A percentile compares a stretch with the other conserved stretches of the same genome.
Conservation (phyloP, 2,797 vertebrate species). For the Artibeus jamaicensis region DNA sequence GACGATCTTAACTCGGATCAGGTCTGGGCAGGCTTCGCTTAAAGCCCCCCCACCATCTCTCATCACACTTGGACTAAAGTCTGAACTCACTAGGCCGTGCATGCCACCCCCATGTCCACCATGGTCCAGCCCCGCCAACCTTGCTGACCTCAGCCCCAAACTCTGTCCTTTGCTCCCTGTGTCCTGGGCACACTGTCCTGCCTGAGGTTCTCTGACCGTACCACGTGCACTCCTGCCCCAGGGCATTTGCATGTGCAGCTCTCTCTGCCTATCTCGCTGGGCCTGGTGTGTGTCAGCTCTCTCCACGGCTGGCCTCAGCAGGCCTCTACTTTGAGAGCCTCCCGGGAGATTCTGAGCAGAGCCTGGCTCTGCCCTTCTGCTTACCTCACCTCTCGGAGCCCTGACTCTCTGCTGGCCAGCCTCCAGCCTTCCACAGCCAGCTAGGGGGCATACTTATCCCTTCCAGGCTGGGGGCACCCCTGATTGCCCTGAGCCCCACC, state of each 20-base stretch:
- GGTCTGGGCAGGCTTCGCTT: not conserved
- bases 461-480: not conserved
- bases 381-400: not conserved
- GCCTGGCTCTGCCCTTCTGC: not conserved
- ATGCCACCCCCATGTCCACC: fast-evolving
- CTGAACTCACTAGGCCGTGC: not conserved
- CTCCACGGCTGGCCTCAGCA: not conserved
- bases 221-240: not conserved
- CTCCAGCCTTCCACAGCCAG: not conserved
- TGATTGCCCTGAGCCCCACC: not conserved
- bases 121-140: not conserved
- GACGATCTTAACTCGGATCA: not conserved
- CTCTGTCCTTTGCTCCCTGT: not conserved
- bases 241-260: not conserved
- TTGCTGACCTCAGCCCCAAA: not conserved
- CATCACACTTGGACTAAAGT: not conserved
- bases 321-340: not conserved
- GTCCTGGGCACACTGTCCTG: not conserved
- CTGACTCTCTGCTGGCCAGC: not conserved
- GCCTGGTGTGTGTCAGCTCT: not conserved
- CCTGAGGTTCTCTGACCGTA: not conserved
- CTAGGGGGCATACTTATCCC: not conserved
- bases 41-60: not conserved
- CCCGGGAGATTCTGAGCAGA: not conserved
- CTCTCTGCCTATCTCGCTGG: not conserved